A percentile compares a stretch with the other conserved stretches of the same genome.
These are phyloP conservation scores for Nothoprocta perdicaria DNA, from an alignment of 2,113 vertebrate genomes.

Conservation along the genomic window DNA sequence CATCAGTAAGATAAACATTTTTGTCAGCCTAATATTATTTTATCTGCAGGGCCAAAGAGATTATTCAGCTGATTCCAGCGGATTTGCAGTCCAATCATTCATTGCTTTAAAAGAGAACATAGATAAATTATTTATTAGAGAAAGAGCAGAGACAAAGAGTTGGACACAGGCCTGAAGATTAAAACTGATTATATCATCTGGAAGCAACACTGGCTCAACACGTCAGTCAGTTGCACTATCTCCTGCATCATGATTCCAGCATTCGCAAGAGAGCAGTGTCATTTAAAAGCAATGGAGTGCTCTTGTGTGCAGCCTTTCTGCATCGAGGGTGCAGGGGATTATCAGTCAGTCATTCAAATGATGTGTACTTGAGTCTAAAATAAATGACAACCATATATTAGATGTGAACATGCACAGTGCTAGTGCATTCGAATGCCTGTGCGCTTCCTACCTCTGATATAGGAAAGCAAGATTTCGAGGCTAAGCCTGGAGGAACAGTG, in stretches of 20 bases:
- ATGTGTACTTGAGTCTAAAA: background rate
- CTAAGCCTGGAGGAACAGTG: accelerated
- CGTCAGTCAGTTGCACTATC: background rate
- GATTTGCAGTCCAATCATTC: background rate
- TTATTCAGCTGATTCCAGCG: slow-evolving; percentile 21
- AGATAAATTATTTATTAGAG: slow-evolving; percentile 38
- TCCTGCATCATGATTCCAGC: background rate
- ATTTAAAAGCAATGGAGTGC: background rate
- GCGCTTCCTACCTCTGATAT: accelerated
- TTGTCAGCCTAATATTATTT: background rate
- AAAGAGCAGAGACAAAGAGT: background rate
- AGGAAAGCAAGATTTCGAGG: background rate
- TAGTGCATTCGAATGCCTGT: accelerated
- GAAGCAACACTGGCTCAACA: background rate
- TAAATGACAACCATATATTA: accelerated
- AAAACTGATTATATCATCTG: background rate
- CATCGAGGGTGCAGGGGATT: background rate
- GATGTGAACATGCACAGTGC: background rate
- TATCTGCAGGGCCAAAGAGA: background rate
- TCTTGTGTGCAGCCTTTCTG: background rate
- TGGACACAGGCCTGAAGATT: background rate
- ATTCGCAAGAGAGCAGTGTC: background rate
- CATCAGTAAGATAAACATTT: background rate
- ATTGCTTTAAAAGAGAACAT: slow-evolving; percentile 16
- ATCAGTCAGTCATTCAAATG: background rate